Percentiles rank a stretch among this genome's conserved stretches.
Conservation (phyloP, 2,113 vertebrate species). For the Coptodon bakossiorum region DNA sequence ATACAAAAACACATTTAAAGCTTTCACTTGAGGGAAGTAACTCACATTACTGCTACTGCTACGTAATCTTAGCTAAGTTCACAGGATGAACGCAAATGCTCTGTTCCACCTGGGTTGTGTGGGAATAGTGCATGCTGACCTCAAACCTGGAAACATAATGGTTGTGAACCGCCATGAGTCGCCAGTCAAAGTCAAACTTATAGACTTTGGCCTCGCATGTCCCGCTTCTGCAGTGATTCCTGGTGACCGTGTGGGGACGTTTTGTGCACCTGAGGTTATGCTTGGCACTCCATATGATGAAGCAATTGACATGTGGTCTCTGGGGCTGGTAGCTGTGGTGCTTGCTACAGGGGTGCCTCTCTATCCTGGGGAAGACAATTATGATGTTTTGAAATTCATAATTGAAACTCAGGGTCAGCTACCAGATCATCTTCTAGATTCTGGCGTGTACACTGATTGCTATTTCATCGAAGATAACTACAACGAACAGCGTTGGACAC, state of each 20-base stretch:
- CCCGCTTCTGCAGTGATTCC: neutral
- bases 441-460: no score
- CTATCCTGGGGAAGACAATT: neutral
- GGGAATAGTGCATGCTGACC: neutral
- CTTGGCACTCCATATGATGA: neutral
- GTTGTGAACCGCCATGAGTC: accelerated
- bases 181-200: neutral
- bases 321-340: neutral
- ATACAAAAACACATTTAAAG: neutral
- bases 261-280: neutral
- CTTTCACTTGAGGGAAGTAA: neutral
- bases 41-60: neutral
- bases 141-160: neutral
- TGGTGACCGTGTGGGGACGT: neutral
- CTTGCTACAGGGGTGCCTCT: neutral
- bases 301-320: neutral
- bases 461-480: no score
- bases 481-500: no score
- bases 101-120: neutral
- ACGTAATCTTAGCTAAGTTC: neutral
- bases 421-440: neutral
- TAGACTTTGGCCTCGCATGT: neutral
- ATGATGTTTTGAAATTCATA: neutral
- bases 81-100: neutral
- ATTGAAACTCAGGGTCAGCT: neutral